These are phyloP conservation scores for Bombus consobrinus DNA, from an alignment of 1,140 invertebrate species.

Conservation along the genomic window DNA sequence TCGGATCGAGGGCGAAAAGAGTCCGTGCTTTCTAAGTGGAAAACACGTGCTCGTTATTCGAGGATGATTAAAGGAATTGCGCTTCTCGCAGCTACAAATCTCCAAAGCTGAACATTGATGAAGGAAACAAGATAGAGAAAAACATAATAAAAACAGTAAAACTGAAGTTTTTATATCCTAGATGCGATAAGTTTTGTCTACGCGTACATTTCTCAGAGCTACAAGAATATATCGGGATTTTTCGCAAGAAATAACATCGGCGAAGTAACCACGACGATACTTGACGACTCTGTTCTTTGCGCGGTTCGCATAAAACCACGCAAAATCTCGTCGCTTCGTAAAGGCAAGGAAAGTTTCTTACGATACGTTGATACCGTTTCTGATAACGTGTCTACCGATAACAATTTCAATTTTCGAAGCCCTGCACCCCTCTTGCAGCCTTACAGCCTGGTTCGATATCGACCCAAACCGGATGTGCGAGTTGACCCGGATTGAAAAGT, in stretches of 20 bases:
- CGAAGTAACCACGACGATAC: neutral
- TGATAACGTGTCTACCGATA: constrained; percentile 53
- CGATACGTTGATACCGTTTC: constrained; percentile 30
- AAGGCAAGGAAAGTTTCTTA: neutral
- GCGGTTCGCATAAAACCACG: constrained; percentile 22
- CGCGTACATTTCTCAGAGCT: neutral
- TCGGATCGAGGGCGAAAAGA: neutral
- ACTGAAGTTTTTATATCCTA: neutral
- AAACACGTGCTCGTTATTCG: neutral
- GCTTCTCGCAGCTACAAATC: neutral
- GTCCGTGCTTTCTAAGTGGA: too few relatives aligned
- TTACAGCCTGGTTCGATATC: constrained; percentile 49
- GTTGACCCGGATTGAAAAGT: constrained; percentile 55
- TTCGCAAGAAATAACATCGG: too few relatives aligned
- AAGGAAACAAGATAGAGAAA: too few relatives aligned
- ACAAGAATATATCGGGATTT: neutral
- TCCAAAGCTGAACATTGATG: neutral
- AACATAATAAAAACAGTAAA: neutral
- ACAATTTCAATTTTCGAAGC: constrained; percentile 60
- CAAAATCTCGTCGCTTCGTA: neutral
- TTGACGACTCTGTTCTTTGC: neutral
- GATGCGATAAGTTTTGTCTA: neutral
- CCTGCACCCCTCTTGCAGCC: neutral
- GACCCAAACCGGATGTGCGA: constrained; percentile 30
- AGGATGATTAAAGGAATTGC: neutral